Base-by-base conservation (phyloP, 1,140 invertebrate genomes). In the Gonioctena quinquepunctata region DNA sequence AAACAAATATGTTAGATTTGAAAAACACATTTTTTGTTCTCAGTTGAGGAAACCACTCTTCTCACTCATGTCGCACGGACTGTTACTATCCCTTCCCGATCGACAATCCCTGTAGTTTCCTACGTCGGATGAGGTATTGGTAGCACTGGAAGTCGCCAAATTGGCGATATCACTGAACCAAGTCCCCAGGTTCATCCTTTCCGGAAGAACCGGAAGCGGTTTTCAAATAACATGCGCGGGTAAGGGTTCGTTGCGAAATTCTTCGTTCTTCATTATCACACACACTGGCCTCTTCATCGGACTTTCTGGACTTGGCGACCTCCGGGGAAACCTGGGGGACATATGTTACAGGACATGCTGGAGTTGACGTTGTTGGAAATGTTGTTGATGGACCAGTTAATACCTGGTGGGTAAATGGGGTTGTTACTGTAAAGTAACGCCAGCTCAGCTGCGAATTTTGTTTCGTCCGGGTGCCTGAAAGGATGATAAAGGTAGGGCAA, bases 201-300 rank as follows among this genome's bases (percentile, higher is more conserved):
- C 85, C 81, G 81, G 91, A 84, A 92, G 90, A 90, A 92, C 89
- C 86, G 89, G 89, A 83, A 92, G 89, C 84, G 91, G 91, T 86
- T 90, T 92, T 92, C 91, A 93, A 89, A 92, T 92, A 82, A 93
- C 90, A 75, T 92, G 91, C 56, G 86, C 86, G 0, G 87, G 86
- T 0, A 78, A 64, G 73, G 63, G 72, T 76, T 75, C 82, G 77
- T 77, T 84, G 76, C 77, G 73, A 73, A 76, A 80, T 28, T 82
- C 86, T 64, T 88, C 85, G 67, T 84, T 85, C 81, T 87, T 87
- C 85, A 87, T 86, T 54, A 88, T 83, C 21, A 88, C 86, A 76
- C 87, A 87, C 6, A 86, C 85, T 3, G 86, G 82, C 7, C 86
- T 83, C 80, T 86, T 48, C 80, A 85, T 82, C 16, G 80, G 76